phyloP scores from a whole-genome alignment of 2,888 invertebrate genomes.

The Eretmocerus hayati region DNA sequence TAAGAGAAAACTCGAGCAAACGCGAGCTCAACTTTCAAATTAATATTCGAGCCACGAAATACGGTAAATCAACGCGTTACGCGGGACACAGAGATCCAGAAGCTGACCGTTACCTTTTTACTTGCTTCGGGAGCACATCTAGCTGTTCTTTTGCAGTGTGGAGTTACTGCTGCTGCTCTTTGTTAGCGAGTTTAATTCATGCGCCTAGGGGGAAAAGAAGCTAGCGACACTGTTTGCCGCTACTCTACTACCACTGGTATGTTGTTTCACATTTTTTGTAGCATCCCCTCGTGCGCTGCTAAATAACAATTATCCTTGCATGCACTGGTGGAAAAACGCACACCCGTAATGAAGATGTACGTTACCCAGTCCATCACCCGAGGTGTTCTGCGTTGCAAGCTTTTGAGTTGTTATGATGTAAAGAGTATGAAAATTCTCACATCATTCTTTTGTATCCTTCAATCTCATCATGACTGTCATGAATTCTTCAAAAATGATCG shows the following conservation, averaged over 20 bases:
- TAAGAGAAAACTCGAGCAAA: too few species aligned
- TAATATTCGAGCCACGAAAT: slow-evolving; percentile 39
- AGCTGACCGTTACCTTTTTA: too few species aligned
- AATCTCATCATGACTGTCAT: too few species aligned
- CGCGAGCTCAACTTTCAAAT: slow-evolving; percentile 34
- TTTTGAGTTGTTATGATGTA: too few species aligned
- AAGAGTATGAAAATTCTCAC: too few species aligned
- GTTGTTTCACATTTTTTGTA: too few species aligned
- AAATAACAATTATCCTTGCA: slow-evolving; percentile 7
- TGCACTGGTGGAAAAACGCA: not conserved
- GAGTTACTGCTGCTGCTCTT: not conserved
- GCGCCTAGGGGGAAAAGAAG: slow-evolving; percentile 6
- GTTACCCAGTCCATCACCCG: not conserved
- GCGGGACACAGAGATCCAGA: not conserved
- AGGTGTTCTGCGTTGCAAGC: too few species aligned
- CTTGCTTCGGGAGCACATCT: too few species aligned
- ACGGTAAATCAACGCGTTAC: slow-evolving; percentile 35
- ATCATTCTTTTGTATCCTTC: too few species aligned
- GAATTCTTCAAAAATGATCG: too few species aligned
- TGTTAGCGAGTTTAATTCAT: slow-evolving; percentile 9
- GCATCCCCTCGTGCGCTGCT: not conserved
- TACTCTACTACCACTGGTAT: too few species aligned
- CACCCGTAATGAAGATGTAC: not conserved
- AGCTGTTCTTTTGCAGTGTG: too few species aligned
- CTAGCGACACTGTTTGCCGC: not conserved